Evolutionary conservation across 2,888 invertebrate species (phyloP).

Genomic region (Trichogramma dendrolimi): DNA sequence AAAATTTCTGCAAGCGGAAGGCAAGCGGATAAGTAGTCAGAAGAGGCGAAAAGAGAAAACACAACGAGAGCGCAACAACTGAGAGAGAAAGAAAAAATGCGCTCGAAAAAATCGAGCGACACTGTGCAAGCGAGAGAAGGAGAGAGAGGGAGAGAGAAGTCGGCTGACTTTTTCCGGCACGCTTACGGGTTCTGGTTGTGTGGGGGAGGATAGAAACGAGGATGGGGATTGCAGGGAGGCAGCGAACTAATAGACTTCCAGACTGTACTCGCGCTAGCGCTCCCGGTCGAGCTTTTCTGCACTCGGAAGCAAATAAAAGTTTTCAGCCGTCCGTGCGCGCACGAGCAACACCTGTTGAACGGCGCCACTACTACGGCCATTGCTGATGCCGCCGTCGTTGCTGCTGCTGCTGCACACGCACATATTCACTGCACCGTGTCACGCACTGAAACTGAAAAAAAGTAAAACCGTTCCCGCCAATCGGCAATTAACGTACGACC

Average conservation of each 20-base stretch:
- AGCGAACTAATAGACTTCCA: conserved; percentile 50
- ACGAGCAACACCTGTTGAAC: conserved; percentile 50
- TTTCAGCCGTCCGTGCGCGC: conserved; percentile 42
- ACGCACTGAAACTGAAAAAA: conserved; percentile 1
- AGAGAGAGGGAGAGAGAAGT: conserved; percentile 18
- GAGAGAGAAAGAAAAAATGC: conserved; percentile 21
- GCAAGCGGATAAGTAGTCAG: no score
- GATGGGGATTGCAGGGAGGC: background rate
- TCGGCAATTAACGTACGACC: conserved; percentile 48
- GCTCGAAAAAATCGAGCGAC: conserved; percentile 24
- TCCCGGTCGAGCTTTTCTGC: conserved; percentile 30
- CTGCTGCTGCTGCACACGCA: conserved; percentile 1
- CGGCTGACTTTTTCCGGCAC: conserved; percentile 2
- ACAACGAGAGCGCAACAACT: no score
- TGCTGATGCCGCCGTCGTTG: background rate
- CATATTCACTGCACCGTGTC: background rate
- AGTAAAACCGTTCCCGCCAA: conserved; percentile 27
- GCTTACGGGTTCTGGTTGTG: no score
- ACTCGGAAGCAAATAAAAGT: conserved; percentile 50
- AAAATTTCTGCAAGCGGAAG: no score
- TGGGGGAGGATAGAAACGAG: no score
- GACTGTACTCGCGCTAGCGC: conserved; percentile 29
- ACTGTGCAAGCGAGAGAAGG: conserved; percentile 24
- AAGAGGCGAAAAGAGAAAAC: background rate
- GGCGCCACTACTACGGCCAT: conserved; percentile 27